Evolutionary conservation across 2,797 vertebrate species (phyloP), one percentile per base, ranked within the genome.

Genomic region (Sebastes variabilis): DNA sequence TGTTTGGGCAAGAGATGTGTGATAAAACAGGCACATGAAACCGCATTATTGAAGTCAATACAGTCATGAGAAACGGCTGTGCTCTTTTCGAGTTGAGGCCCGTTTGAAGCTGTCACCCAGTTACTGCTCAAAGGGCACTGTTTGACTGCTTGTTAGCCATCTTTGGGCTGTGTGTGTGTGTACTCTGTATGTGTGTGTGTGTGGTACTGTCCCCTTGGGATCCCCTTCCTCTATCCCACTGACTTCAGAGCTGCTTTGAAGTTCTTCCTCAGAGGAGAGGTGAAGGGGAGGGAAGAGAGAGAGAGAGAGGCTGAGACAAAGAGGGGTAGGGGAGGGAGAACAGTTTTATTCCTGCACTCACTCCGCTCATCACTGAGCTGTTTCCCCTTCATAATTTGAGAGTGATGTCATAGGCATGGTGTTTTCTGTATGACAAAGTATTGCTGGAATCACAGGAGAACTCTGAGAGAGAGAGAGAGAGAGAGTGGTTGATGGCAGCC

Each of bases 161-260:
- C 79, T 86, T 68, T 79, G 61, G 80, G 77, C 49, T 60, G 36
- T 81, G 58, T 55, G 52, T 49, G 14, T 68, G 42, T 78, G 79
- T 83, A 56, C 65, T 68, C 69, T 83, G 66, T 38, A 61, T 36
- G 4, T 36, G 11, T 60, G 30, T 80, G 52, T 25, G 82, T 66
- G 78, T 55, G 36, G 62, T 72, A 46, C 70, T 72, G 66, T 77
- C 81, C 90, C 86, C 85, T 11, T 80, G 87, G 90, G 88, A 91
- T 82, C 77, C 82, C 77, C 84, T 59, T 87, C 77, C 89, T 88
- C 86, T 83, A 83, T 85, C 80, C 80, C 81, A 81, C 85, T 79
- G 87, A 95, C 94, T 95, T 91, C 93, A 95, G 85, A 95, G 89
- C 67, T 66, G 82, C 94, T 95, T 95, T 95, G 94, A 95, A 94